Conservation (phyloP, 2,888 invertebrate species). For the Zhengitettix transpicula region DNA sequence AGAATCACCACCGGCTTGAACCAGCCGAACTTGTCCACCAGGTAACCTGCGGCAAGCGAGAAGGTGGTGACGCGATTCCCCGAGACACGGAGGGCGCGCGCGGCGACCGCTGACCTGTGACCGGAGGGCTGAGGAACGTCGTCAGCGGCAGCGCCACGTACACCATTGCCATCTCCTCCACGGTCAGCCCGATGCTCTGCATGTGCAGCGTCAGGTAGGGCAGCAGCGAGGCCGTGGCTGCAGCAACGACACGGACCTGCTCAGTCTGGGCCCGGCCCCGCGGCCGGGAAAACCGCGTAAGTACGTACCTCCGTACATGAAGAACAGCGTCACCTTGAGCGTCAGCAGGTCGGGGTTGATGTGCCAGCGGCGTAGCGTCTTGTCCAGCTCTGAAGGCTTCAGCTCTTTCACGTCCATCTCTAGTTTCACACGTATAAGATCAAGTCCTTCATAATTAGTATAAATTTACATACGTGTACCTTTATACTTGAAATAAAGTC, state of each 20-base stretch:
- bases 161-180: constrained; percentile 73
- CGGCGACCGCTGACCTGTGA: constrained; percentile 68
- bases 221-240: constrained; percentile 65
- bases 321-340: constrained; percentile 65
- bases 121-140: constrained; percentile 68
- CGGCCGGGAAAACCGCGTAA: no score
- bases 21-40: constrained; percentile 74
- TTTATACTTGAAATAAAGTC: no score
- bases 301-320: constrained; percentile 57
- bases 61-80: not conserved
- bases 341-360: constrained; percentile 65
- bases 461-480: no score
- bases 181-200: constrained; percentile 73
- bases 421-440: no score
- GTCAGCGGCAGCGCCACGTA: constrained; percentile 75
- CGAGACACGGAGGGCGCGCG: not conserved
- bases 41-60: constrained; percentile 48
- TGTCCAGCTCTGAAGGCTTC: not conserved
- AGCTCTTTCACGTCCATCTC: no score
- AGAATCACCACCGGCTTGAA: constrained; percentile 71
- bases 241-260: no score
- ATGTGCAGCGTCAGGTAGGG: constrained; percentile 82
- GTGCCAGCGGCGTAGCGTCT: constrained; percentile 17
- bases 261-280: no score
- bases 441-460: no score